phyloP scores from a whole-genome alignment of 2,888 invertebrate genomes.

The Archips crataeganus region DNA sequence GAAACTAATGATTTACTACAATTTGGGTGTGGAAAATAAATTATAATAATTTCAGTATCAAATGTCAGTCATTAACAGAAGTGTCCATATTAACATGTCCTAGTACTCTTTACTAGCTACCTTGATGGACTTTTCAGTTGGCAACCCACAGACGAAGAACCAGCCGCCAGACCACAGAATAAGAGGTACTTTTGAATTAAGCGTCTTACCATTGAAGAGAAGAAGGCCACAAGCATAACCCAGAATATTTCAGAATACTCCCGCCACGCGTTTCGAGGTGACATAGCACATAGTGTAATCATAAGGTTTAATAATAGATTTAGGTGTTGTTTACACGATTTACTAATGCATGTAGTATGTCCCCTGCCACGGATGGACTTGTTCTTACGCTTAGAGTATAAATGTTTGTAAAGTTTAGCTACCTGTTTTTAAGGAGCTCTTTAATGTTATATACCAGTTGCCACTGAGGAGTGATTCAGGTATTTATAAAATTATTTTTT shows the following conservation, averaged over 20 bases:
- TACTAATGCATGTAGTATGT: slow-evolving; percentile 71
- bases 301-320: slow-evolving; percentile 57
- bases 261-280: slow-evolving; percentile 72
- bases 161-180: slow-evolving; percentile 53
- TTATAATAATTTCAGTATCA: neutral
- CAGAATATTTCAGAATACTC: slow-evolving; percentile 48
- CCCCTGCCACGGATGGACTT: slow-evolving; percentile 60
- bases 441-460: slow-evolving; percentile 73
- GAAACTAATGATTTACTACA: slow-evolving; percentile 12
- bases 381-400: slow-evolving; percentile 65
- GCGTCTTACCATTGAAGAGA: slow-evolving; percentile 49
- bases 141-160: slow-evolving; percentile 66
- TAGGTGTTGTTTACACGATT: slow-evolving; percentile 55
- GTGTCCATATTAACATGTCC: slow-evolving; percentile 53
- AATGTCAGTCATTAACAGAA: slow-evolving; percentile 54
- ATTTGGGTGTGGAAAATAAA: slow-evolving; percentile 2
- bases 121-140: slow-evolving; percentile 85
- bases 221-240: slow-evolving; percentile 55
- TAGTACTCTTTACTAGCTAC: slow-evolving; percentile 75
- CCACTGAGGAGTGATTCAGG: slow-evolving; percentile 82
- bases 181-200: slow-evolving; percentile 83
- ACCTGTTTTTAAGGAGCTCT: slow-evolving; percentile 72
- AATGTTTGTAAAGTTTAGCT: slow-evolving; percentile 73
- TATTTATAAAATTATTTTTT: slow-evolving; percentile 80
- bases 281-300: slow-evolving; percentile 74